Evolutionary conservation across 1,140 invertebrate species (phyloP).

Genomic region (Nasonia longicornis): DNA sequence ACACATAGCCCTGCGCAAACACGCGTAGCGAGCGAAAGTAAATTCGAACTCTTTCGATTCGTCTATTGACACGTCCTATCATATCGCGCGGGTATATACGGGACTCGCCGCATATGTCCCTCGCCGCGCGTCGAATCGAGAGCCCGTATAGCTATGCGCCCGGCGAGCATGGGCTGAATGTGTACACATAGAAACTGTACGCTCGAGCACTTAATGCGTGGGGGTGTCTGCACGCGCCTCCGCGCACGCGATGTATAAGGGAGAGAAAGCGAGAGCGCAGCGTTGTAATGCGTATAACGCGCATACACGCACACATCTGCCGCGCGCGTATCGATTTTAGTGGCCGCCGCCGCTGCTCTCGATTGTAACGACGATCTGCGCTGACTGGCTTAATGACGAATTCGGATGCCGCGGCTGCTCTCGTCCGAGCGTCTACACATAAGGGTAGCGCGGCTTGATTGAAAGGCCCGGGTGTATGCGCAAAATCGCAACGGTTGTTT

Average conservation of each 20-base stretch:
- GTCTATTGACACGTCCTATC: constrained; percentile 22
- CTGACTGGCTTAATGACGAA: constrained; percentile 16
- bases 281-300: background rate
- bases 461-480: background rate
- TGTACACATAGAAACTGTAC: constrained; percentile 5
- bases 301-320: constrained; percentile 3
- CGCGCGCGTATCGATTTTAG: constrained; percentile 17
- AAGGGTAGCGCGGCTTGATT: constrained; percentile 10
- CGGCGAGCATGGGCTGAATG: background rate
- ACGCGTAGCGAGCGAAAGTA: background rate
- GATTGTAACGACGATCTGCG: constrained; percentile 1
- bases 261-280: background rate
- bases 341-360: background rate
- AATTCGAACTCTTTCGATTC: constrained; percentile 8
- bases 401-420: background rate
- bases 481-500: constrained; percentile 8
- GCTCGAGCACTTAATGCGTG: background rate
- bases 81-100: background rate
- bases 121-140: background rate
- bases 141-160: background rate
- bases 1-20: background rate
- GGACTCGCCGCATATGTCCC: background rate
- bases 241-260: background rate
- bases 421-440: background rate
- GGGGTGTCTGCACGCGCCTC: constrained; percentile 2